Percentiles rank a stretch among this genome's conserved stretches.
Evolutionary conservation across 2,797 vertebrate genomes (phyloP).

Genomic region (Clarias laeviceps): DNA sequence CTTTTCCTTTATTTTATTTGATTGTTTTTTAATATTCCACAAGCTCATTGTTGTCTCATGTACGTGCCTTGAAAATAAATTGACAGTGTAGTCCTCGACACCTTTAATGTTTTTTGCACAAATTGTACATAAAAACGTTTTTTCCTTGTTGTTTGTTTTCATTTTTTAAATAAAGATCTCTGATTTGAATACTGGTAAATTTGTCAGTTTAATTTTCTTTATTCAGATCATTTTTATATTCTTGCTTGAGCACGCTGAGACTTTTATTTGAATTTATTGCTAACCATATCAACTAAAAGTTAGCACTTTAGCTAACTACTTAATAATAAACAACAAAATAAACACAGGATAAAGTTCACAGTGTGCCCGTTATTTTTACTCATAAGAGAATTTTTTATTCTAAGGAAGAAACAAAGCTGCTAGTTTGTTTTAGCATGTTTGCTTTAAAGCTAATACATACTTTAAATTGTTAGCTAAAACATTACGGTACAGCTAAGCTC

Average conservation of each 20-base stretch:
- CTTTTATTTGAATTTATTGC: neutral
- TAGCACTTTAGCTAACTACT: neutral
- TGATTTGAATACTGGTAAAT: conserved; percentile 64
- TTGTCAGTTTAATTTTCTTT: neutral
- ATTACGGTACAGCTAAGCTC: neutral
- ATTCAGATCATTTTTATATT: neutral
- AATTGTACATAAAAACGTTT: conserved; percentile 84
- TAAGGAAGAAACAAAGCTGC: neutral
- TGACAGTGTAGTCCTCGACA: conserved; percentile 86
- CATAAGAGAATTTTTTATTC: no score
- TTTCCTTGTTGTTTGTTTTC: conserved; percentile 56
- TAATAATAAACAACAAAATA: no score
- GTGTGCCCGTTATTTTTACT: neutral
- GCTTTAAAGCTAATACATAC: neutral
- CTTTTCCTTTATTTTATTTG: conserved; percentile 50
- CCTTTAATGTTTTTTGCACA: conserved; percentile 88
- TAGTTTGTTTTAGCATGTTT: neutral
- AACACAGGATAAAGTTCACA: no score
- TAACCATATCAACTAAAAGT: no score
- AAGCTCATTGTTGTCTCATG: conserved; percentile 81
- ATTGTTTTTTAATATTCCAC: conserved; percentile 62
- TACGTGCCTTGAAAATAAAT: conserved; percentile 86
- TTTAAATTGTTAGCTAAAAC: neutral
- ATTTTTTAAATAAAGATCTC: conserved; percentile 73
- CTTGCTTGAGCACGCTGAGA: neutral